Evolutionary conservation across 2,888 invertebrate genomes (phyloP).

Genomic region (Protodeltote pygarga): DNA sequence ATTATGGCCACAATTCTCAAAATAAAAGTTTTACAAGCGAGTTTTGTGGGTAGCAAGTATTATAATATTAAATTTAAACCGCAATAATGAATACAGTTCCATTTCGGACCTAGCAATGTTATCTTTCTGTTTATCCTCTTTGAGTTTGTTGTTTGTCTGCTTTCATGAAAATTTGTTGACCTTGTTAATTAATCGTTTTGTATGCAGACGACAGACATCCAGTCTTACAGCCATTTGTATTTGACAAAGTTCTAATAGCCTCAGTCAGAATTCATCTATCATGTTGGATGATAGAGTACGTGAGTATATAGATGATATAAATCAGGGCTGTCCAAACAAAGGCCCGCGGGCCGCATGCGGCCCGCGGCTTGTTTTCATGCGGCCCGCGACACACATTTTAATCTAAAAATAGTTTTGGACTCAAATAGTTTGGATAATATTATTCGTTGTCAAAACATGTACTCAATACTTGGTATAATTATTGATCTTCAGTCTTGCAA

Average conservation of each 20-base stretch:
- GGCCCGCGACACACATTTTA: no score
- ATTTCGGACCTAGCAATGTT: slow-evolving; percentile 63
- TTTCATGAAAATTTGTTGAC: slow-evolving; percentile 75
- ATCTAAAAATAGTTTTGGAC: no score
- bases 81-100: slow-evolving; percentile 64
- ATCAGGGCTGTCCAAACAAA: slow-evolving; percentile 9
- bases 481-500: no score
- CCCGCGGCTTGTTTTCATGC: no score
- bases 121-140: slow-evolving; percentile 64
- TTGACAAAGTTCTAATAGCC: slow-evolving; percentile 47
- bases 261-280: slow-evolving; percentile 40
- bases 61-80: slow-evolving; percentile 55
- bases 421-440: no score
- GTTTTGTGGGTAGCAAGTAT: slow-evolving; percentile 37
- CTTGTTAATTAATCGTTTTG: slow-evolving; percentile 82
- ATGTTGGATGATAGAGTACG: slow-evolving; percentile 31
- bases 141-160: slow-evolving; percentile 62
- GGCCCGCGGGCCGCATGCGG: no score
- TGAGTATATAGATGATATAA: slow-evolving; percentile 8
- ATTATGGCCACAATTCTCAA: slow-evolving; percentile 23
- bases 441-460: no score
- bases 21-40: slow-evolving; percentile 36
- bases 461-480: no score
- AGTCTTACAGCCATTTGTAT: slow-evolving; percentile 59
- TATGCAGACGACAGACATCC: slow-evolving; percentile 70